Base-by-base conservation (phyloP, 2,113 vertebrate species). In the Xyrauchen texanus region DNA sequence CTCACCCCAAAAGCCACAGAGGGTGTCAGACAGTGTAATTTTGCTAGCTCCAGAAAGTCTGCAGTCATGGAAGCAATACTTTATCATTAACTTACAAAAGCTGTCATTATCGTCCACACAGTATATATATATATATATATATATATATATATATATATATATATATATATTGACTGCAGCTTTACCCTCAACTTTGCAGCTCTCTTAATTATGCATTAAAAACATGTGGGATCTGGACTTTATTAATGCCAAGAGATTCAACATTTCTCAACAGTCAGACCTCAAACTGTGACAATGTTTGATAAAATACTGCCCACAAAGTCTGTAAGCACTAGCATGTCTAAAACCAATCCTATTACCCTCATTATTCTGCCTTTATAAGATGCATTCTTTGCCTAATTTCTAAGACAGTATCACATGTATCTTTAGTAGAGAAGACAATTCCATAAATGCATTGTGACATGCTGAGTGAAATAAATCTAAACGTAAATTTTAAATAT, bases 21-120 rank as follows among this genome's bases (percentile, higher is more conserved):
- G 21, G 51, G 7, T 72, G 49, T 62, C 81, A 83, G 70, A 82
- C 66, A 71, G 65, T 83, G 66, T 84, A 70, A 84, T 84, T 83
- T 72, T 68, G 44, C 53, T 67, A 76, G 76, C 78, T 60, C 83
- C 78, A 84, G 46, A 73, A 57, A 67, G 74, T 78, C 74, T 80
- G 51, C 53, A 74, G 58, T 74, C 49, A 49, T 57, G 45, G 64
- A 6, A 61, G 74, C 49, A 66, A 69, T 57, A 47, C 80, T 79
- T 76, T 84, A 52, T 78, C 71, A 84, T 82, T 82, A 75, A 49
- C 16, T 44, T 75, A 78, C 51, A 76, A 55, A 79, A n/a, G 49
- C 78, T 64, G 68, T 73, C 68, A 81, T 81, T 84, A 78, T 63
- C 8, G 12, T 64, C 11, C 60, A 34, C 52, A 66, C n/a, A 68